phyloP scores from a whole-genome alignment of 2,113 vertebrate genomes.

The Prunella himalayana region DNA sequence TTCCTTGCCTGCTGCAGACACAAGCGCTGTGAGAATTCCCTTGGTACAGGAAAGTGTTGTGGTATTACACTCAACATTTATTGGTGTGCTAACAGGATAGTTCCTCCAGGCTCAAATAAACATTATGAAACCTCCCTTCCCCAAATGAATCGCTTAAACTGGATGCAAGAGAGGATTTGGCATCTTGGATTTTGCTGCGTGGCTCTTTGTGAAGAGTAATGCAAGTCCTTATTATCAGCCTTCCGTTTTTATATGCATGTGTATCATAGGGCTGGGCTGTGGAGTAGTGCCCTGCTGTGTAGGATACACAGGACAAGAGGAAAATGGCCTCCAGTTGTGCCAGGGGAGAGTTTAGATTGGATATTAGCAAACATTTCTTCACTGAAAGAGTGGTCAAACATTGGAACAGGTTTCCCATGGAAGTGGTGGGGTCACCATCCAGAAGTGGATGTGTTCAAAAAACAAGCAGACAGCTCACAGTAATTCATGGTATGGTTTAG shows the following conservation, averaged over 20 bases:
- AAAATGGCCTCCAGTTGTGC: neutral
- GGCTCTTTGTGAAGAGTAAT: neutral
- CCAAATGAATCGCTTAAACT: neutral
- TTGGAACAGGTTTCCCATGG: neutral
- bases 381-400: neutral
- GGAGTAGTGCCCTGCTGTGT: constrained; percentile 57
- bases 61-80: neutral
- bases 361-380: neutral
- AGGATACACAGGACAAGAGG: constrained; percentile 21
- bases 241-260: neutral
- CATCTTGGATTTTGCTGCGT: neutral
- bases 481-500: neutral
- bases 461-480: fast-evolving
- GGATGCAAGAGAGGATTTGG: neutral
- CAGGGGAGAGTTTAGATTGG: neutral
- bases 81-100: neutral
- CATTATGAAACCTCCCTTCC: neutral
- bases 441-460: neutral
- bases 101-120: neutral
- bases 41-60: neutral
- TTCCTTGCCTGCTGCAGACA: neutral
- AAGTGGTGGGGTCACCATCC: neutral
- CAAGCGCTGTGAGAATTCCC: neutral
- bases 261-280: constrained; percentile 62
- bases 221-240: neutral